A percentile compares a stretch with the other conserved stretches of the same genome.
Conservation (phyloP, 2,888 invertebrate species). For the Diarsia brunnea region DNA sequence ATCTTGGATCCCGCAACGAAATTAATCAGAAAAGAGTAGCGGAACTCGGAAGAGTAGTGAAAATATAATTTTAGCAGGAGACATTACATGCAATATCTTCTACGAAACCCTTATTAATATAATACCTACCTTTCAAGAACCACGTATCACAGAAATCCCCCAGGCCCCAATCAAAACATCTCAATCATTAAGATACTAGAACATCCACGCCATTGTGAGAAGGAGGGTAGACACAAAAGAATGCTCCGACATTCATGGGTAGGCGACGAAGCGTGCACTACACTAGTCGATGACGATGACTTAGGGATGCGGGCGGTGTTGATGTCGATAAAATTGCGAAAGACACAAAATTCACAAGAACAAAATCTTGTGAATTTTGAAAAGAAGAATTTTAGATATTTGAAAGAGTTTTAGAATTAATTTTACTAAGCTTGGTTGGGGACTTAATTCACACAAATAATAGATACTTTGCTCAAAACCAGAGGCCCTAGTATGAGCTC, state of each 20-base stretch:
- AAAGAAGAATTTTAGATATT: neutral
- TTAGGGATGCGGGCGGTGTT: conserved; percentile 68
- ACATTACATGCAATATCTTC: neutral
- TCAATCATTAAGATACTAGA: conserved; percentile 65
- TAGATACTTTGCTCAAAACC: too few relatives aligned
- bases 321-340: conserved; percentile 51
- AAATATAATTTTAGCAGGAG: neutral
- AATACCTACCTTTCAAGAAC: conserved; percentile 31
- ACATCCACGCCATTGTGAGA: conserved; percentile 62
- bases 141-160: conserved; percentile 30
- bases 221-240: conserved; percentile 82
- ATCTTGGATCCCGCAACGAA: too few relatives aligned
- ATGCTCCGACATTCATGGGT: conserved; percentile 86
- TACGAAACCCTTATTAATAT: conserved; percentile 14
- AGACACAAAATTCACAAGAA: too few relatives aligned
- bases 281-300: conserved; percentile 89
- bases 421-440: neutral
- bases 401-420: neutral
- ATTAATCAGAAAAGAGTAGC: too few relatives aligned
- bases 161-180: conserved; percentile 63
- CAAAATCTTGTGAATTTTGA: too few relatives aligned
- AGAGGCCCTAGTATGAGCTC: too few relatives aligned
- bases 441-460: too few relatives aligned
- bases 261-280: conserved; percentile 87
- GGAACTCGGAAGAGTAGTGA: too few relatives aligned